Evolutionary conservation across 2,888 invertebrate species (phyloP).

Genomic region (Drosophila paramelanica): DNA sequence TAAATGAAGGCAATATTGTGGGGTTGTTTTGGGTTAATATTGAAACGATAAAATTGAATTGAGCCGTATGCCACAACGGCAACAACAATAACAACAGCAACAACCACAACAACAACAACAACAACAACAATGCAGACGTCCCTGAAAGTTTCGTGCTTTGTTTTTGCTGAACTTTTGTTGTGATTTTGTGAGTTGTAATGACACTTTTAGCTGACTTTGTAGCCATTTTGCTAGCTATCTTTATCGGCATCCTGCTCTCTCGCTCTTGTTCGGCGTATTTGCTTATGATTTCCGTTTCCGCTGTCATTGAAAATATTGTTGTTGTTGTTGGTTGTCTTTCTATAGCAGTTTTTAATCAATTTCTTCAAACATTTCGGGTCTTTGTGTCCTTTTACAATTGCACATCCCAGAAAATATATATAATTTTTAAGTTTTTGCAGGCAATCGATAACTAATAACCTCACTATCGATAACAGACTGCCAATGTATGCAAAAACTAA

Average conservation of each 20-base stretch:
- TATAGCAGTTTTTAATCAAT: constrained; percentile 74
- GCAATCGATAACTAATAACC: background rate
- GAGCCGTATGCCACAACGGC: constrained; percentile 66
- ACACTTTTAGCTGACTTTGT: constrained; percentile 82
- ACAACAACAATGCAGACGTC: constrained; percentile 52
- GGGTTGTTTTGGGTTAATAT: constrained; percentile 83
- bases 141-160: constrained; percentile 69
- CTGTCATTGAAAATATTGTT: constrained; percentile 52
- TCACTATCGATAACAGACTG: background rate
- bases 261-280: constrained; percentile 18
- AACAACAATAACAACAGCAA: constrained; percentile 26
- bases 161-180: constrained; percentile 45
- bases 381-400: background rate
- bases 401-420: background rate
- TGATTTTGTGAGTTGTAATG: constrained; percentile 76
- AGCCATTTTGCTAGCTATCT: constrained; percentile 66
- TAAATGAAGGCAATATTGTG: constrained; percentile 84
- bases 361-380: constrained; percentile 52
- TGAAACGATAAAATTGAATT: constrained; percentile 83
- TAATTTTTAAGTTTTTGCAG: background rate
- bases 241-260: constrained; percentile 1
- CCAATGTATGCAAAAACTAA: background rate
- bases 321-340: constrained; percentile 28
- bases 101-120: constrained; percentile 16
- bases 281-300: constrained; percentile 66